Evolutionary conservation across 92 coral and sea anemone species (phyloP), one percentile per base, ranked within the genome.

Genomic region (Epizoanthus stellaris): DNA sequence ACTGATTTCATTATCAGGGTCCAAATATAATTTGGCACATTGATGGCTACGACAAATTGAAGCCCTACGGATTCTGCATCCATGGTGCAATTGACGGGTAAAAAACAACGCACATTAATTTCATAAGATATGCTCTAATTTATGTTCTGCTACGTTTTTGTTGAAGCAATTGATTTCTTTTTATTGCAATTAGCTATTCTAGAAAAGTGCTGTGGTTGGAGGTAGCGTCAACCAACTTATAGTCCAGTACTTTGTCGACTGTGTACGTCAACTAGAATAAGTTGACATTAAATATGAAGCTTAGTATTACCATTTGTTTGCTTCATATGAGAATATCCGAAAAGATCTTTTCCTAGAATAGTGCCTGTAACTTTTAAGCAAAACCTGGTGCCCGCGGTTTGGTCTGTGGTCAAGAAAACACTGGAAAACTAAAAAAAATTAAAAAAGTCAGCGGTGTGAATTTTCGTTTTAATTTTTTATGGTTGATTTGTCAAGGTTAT

Each of bases 211-310:
- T 70, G 76, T 70, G 76, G 76, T 42, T 70, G 58, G 25, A 70
- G 76, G 76, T 70, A 43, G 76, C 76, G 58, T 70, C 76, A 70
- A 70, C 76, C 57, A 70, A 70, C 76, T 70, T 70, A 54, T 70
- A 56, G 76, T 54, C 58, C 76, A 70, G 30, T 70, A 70, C 58
- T 70, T 70, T 43, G 76, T 70, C 43, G 76, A 70, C 76, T 70
- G 76, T 70, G 76, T 70, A 40, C 76, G 76, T 43, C 76, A 70
- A 70, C 58, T 70, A 13, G 57, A 70, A 70, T 70, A 43, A 19
- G 76, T 70, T 40, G 76, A 42, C 21, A 42, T 70, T 70, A 40
- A 42, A 42, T 42, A 5, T 42, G 47, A 42, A 42, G 47, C 47
- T 42, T 42, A 42, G 47, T 42, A 42, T 42, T 42, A 42, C 5